phyloP scores from a whole-genome alignment of 2,888 invertebrate species.

The Sipha maydis region DNA sequence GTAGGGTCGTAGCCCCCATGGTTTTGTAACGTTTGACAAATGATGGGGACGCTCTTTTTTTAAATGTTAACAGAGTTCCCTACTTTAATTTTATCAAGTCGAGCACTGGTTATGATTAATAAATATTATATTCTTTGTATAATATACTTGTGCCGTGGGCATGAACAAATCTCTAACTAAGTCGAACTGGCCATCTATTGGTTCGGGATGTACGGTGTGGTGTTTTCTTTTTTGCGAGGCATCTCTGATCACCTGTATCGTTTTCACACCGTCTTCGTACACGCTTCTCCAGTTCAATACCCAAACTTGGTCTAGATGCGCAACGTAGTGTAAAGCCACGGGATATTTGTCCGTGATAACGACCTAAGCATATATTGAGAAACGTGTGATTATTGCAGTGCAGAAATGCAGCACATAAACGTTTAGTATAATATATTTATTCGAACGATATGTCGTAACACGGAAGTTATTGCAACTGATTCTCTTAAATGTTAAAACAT shows the following conservation, averaged over 20 bases:
- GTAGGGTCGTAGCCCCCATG: too few species aligned
- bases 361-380: slow-evolving; percentile 69
- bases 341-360: slow-evolving; percentile 79
- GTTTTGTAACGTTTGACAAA: too few species aligned
- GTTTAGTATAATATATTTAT: too few species aligned
- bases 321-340: slow-evolving; percentile 77
- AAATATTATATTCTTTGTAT: background rate
- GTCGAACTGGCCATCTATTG: slow-evolving; percentile 81
- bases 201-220: slow-evolving; percentile 78
- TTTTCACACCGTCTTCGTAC: slow-evolving; percentile 74
- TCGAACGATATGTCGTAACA: too few species aligned
- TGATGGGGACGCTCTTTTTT: too few species aligned
- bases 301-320: slow-evolving; percentile 80
- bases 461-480: too few species aligned
- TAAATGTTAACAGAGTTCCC: too few species aligned
- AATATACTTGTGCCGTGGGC: slow-evolving; percentile 71
- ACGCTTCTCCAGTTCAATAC: slow-evolving; percentile 76
- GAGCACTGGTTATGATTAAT: too few species aligned
- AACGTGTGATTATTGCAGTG: background rate
- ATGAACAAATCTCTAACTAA: slow-evolving; percentile 75
- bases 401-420: background rate
- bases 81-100: too few species aligned
- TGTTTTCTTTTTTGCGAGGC: slow-evolving; percentile 79
- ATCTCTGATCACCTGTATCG: slow-evolving; percentile 78
- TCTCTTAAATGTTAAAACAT: too few species aligned